These are phyloP conservation scores for Dissostichus mawsoni DNA, from an alignment of 2,113 vertebrate genomes.

Conservation along the genomic window DNA sequence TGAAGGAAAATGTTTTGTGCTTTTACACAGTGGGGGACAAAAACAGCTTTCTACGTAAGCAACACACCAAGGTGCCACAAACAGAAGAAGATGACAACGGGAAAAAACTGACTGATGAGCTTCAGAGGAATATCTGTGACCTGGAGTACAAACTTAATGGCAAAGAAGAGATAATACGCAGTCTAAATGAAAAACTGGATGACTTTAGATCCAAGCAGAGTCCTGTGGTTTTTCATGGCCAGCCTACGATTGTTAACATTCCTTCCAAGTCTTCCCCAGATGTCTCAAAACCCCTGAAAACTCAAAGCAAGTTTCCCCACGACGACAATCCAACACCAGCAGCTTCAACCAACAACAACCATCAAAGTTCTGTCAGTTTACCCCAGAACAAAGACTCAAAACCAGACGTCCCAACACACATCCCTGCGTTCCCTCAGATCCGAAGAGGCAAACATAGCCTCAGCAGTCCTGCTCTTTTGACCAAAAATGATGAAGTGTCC, in stretches of 20 bases:
- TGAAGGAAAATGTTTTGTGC: neutral
- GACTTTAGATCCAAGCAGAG: neutral
- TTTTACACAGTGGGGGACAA: neutral
- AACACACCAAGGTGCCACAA: too few relatives aligned
- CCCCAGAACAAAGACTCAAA: neutral
- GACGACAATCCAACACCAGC: neutral
- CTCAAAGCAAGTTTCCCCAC: accelerated
- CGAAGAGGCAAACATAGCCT: neutral
- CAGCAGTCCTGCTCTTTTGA: neutral
- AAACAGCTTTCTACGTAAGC: neutral
- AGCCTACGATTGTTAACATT: neutral
- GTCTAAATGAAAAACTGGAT: neutral
- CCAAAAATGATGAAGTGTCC: accelerated
- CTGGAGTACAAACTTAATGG: neutral
- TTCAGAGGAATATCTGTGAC: neutral
- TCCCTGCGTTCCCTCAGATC: accelerated
- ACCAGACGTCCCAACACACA: neutral
- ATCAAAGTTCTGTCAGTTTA: neutral
- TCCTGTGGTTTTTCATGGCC: neutral
- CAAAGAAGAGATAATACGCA: neutral
- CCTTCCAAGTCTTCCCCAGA: neutral
- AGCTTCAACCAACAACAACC: neutral
- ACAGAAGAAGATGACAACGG: accelerated
- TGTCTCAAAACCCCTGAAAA: neutral
- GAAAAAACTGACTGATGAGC: neutral